Percentiles rank a stretch among this genome's conserved stretches.
These are phyloP conservation scores for Channa argus DNA, from an alignment of 2,113 vertebrate species.

Conservation along the genomic window DNA sequence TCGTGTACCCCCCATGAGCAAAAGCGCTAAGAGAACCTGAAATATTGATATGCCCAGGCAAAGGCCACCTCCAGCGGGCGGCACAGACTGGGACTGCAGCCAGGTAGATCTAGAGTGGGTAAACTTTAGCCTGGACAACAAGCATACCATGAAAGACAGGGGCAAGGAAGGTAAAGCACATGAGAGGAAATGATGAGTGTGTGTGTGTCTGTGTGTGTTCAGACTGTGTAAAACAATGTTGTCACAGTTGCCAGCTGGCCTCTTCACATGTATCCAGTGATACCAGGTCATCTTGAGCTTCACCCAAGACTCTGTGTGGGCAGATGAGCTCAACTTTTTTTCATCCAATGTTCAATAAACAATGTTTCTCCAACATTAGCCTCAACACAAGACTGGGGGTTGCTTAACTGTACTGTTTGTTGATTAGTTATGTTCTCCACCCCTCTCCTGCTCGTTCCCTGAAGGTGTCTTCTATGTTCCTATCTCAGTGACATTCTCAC, in stretches of 20 bases:
- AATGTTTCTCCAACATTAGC: constrained; percentile 2
- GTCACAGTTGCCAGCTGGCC: constrained; percentile 50
- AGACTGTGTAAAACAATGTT: constrained; percentile 25
- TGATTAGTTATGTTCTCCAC: too few relatives aligned
- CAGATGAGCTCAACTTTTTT: constrained; percentile 7
- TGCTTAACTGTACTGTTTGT: constrained; percentile 3
- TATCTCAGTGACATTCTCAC: constrained; percentile 46
- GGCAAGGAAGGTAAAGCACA: constrained; percentile 29
- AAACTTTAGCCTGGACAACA: constrained; percentile 38
- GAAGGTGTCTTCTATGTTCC: constrained; percentile 1
- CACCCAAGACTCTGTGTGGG: constrained; percentile 5
- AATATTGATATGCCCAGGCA: constrained; percentile 72
- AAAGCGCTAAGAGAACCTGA: constrained; percentile 52
- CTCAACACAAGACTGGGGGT: constrained; percentile 12
- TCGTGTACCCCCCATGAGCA: constrained; percentile 38
- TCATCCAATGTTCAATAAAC: background rate
- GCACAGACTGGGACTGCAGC: constrained; percentile 11
- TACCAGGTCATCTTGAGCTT: constrained; percentile 50
- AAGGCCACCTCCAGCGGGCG: constrained; percentile 60
- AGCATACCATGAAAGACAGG: constrained; percentile 22
- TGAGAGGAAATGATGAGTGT: constrained; percentile 17
- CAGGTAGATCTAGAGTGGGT: constrained; percentile 21
- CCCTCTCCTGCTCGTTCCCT: background rate
- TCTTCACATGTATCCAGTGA: constrained; percentile 38
- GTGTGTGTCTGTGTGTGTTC: background rate